Evolutionary conservation across 2,797 vertebrate species (phyloP).

Genomic region (Chiropotes sagulatus): DNA sequence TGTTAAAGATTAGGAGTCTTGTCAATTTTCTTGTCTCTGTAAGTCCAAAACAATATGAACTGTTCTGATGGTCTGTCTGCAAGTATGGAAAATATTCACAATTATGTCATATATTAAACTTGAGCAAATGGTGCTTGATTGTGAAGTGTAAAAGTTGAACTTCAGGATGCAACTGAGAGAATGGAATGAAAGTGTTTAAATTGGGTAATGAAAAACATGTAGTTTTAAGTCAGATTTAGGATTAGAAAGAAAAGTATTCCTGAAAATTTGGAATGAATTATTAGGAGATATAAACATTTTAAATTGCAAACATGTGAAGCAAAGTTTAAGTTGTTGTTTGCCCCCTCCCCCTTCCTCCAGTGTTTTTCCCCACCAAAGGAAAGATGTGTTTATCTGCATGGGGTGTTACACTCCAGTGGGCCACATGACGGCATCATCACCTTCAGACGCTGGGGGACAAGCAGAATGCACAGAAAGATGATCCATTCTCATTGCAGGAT

Average conservation of each 20-base stretch:
- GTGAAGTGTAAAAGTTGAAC: constrained; percentile 40
- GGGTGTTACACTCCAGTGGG: background rate
- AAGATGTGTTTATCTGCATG: background rate
- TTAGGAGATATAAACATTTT: constrained; percentile 48
- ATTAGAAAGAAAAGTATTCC: constrained; percentile 40
- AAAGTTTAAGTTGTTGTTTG: constrained; percentile 16
- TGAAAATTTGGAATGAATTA: constrained; percentile 45
- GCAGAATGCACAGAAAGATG: background rate
- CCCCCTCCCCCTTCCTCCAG: background rate
- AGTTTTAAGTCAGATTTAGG: background rate
- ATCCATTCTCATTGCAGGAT: background rate
- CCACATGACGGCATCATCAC: background rate
- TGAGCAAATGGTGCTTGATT: background rate
- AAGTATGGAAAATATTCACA: background rate
- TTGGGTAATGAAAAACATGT: constrained; percentile 27
- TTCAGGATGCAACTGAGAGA: background rate
- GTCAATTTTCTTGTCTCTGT: background rate
- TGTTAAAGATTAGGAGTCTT: background rate
- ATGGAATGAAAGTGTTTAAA: constrained; percentile 35
- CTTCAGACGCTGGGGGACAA: background rate
- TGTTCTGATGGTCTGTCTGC: background rate
- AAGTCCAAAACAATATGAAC: background rate
- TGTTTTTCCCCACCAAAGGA: background rate
- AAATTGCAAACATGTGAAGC: constrained; percentile 39
- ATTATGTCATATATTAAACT: background rate